phyloP scores from a whole-genome alignment of 2,888 invertebrate species.

The Luperina nickerlii region DNA sequence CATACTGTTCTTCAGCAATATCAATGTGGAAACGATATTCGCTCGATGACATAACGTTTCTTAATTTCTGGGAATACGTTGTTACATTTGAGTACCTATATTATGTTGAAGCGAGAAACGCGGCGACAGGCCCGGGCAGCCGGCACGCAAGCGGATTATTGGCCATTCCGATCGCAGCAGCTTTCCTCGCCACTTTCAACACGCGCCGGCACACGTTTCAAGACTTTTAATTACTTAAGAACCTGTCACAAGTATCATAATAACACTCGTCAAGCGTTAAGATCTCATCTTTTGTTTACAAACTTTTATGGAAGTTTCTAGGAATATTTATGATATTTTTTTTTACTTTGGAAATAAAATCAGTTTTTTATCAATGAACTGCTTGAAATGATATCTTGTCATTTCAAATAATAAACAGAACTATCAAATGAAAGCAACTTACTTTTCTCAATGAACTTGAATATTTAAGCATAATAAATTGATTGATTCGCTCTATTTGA shows the following conservation, averaged over 20 bases:
- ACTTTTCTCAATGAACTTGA: conserved; percentile 67
- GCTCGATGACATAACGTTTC: conserved; percentile 44
- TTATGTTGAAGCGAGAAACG: conserved; percentile 64
- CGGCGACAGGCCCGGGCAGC: conserved; percentile 64
- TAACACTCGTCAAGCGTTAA: conserved; percentile 54
- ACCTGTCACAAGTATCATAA: conserved; percentile 70
- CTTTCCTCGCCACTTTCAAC: conserved; percentile 88
- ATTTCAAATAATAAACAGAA: conserved; percentile 3
- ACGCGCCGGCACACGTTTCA: conserved; percentile 77
- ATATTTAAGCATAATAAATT: conserved; percentile 63
- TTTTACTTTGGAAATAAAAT: not conserved
- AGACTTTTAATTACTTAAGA: conserved; percentile 84
- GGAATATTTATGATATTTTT: not conserved
- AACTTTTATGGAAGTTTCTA: conserved; percentile 28
- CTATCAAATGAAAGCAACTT: conserved; percentile 31
- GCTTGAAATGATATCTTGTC: not conserved
- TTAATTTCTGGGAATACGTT: conserved; percentile 52
- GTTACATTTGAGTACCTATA: conserved; percentile 43
- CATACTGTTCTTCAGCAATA: conserved; percentile 5
- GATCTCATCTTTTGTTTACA: conserved; percentile 60
- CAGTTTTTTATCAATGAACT: not conserved
- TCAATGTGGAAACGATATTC: conserved; percentile 9
- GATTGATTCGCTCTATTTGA: conserved; percentile 81
- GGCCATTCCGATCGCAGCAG: conserved; percentile 83
- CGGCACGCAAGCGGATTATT: conserved; percentile 81